Conservation (phyloP, 2,797 vertebrate genomes). For the Dryobates pubescens region DNA sequence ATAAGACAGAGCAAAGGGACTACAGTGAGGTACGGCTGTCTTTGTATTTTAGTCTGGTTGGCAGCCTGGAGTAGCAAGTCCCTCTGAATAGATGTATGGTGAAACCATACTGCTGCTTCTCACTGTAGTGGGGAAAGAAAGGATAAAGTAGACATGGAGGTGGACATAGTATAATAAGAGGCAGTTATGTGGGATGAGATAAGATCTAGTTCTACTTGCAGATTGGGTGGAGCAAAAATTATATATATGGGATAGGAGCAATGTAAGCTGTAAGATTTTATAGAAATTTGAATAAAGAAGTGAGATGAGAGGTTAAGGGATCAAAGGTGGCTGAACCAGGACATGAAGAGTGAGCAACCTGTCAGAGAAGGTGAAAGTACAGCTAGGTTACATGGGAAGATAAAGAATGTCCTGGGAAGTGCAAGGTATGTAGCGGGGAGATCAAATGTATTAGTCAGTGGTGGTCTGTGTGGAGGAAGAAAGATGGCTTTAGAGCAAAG, state of each 20-base stretch:
- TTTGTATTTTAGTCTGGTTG: not conserved
- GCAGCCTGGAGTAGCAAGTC: not conserved
- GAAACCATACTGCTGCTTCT: not conserved
- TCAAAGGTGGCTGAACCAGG: not conserved
- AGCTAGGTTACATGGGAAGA: not conserved
- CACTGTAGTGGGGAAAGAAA: not conserved
- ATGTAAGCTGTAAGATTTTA: not conserved
- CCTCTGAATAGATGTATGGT: not conserved
- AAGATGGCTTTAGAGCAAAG: not conserved
- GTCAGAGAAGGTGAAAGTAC: not conserved
- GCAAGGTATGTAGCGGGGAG: not conserved
- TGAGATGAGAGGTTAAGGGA: not conserved
- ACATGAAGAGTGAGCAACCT: not conserved
- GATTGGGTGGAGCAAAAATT: not conserved
- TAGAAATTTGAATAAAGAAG: not conserved
- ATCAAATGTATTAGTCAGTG: fast-evolving
- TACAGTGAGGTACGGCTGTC: fast-evolving
- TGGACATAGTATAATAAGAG: not conserved
- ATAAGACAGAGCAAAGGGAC: not conserved
- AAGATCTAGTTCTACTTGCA: not conserved
- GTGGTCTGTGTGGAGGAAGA: not conserved
- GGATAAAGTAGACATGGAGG: not conserved
- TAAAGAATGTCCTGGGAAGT: not conserved
- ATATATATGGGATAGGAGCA: not conserved
- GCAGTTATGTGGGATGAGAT: not conserved